These are phyloP conservation scores for Euphydryas editha DNA, from an alignment of 2,888 invertebrate genomes.

Conservation along the genomic window DNA sequence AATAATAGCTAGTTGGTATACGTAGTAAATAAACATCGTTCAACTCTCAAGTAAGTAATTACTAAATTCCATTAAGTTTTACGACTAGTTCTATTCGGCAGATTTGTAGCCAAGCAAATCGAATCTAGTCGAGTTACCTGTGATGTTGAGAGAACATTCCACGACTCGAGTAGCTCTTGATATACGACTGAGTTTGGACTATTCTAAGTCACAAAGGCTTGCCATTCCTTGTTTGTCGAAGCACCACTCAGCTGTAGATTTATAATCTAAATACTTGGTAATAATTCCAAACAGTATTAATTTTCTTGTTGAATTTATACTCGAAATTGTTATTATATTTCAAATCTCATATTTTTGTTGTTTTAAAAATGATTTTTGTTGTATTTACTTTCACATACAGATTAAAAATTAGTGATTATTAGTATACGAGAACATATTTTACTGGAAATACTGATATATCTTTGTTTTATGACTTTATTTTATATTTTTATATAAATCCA, in stretches of 20 bases:
- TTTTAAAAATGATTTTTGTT: too few species aligned
- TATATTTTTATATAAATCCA: too few species aligned
- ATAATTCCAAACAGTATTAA: slow-evolving; percentile 1
- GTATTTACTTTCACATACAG: neutral
- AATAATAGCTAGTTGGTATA: neutral
- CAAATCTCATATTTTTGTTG: too few species aligned
- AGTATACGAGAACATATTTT: too few species aligned
- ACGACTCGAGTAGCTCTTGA: slow-evolving; percentile 54
- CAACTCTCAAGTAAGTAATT: slow-evolving; percentile 3
- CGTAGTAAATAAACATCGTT: neutral
- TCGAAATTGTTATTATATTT: neutral
- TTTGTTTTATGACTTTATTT: too few species aligned
- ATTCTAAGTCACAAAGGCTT: slow-evolving; percentile 63
- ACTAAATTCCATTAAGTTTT: slow-evolving; percentile 6
- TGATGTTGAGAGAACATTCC: slow-evolving; percentile 51
- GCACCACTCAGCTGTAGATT: slow-evolving; percentile 33
- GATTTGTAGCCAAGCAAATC: slow-evolving; percentile 45
- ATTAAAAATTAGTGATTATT: too few species aligned
- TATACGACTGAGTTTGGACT: slow-evolving; percentile 44
- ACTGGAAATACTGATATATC: too few species aligned
- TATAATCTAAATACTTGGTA: slow-evolving; percentile 29
- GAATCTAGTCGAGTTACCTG: slow-evolving; percentile 49
- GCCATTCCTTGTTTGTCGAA: slow-evolving; percentile 55
- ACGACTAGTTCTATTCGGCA: slow-evolving; percentile 8
- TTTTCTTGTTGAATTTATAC: neutral